Conservation (phyloP, 2,113 vertebrate genomes). For the Prunella fulvescens region DNA sequence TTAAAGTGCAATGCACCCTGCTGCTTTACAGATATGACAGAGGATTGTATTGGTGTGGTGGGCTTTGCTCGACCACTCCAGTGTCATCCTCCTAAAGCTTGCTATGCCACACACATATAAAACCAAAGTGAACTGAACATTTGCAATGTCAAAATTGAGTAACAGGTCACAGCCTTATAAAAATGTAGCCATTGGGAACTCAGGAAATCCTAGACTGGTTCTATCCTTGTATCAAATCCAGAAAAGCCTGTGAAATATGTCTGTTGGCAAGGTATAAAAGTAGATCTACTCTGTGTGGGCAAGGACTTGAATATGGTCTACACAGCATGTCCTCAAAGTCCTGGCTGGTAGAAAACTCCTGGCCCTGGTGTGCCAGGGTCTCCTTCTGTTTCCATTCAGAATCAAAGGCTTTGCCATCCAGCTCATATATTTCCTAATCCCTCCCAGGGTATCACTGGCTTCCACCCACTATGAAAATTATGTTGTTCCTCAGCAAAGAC, state of each 20-base stretch:
- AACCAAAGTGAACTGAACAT: neutral
- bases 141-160: neutral
- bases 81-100: neutral
- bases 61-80: neutral
- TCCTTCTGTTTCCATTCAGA: neutral
- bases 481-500: neutral
- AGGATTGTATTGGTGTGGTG: neutral
- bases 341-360: neutral
- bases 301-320: neutral
- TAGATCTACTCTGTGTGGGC: neutral
- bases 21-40: neutral
- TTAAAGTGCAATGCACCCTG: neutral
- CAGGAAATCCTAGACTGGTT: neutral
- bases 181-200: neutral
- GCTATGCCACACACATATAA: neutral
- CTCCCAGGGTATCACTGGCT: neutral
- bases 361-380: neutral
- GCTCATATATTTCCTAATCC: neutral
- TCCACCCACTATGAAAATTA: neutral
- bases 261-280: neutral
- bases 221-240: neutral
- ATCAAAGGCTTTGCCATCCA: neutral
- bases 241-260: neutral
- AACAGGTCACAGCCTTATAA: neutral
- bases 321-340: neutral